These are phyloP conservation scores for Candidula unifasciata DNA, from an alignment of 2,888 invertebrate genomes.

Conservation along the genomic window DNA sequence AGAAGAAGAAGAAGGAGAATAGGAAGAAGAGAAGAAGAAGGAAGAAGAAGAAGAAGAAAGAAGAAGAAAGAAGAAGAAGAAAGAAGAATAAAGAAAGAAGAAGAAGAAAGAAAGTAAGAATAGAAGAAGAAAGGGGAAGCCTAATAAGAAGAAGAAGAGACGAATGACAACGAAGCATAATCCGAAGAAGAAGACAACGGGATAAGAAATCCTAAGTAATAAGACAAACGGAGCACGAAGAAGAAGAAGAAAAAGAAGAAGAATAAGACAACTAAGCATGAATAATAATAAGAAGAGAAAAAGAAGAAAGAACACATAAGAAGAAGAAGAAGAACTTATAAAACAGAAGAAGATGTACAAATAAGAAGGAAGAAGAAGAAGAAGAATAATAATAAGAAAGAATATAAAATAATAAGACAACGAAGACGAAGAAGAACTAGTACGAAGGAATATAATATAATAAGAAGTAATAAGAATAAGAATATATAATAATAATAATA, in stretches of 20 bases:
- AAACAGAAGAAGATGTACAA: background rate
- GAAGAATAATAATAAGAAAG: no score
- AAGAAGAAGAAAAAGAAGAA: background rate
- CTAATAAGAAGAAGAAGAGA: background rate
- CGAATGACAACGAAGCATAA: background rate
- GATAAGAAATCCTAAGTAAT: slow-evolving; percentile 14
- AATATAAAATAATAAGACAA: background rate
- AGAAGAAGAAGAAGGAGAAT: background rate
- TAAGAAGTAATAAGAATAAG: background rate
- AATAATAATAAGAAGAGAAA: background rate
- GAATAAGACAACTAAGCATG: background rate
- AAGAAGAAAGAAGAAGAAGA: background rate
- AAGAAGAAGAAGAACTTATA: background rate
- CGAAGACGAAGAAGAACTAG: background rate
- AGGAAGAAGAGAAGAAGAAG: background rate
- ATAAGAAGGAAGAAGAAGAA: slow-evolving; percentile 5
- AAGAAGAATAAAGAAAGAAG: no score
- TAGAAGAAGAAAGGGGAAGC: background rate
- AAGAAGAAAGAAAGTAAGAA: background rate
- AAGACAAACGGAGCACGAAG: slow-evolving; percentile 14
- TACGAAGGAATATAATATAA: background rate
- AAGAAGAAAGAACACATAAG: background rate
- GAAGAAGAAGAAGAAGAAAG: slow-evolving; percentile 9
- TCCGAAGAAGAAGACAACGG: background rate
- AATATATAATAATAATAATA: background rate